These are phyloP conservation scores for Phenganax subtilis DNA, from an alignment of 92 coral and sea anemone genomes.

Conservation along the genomic window DNA sequence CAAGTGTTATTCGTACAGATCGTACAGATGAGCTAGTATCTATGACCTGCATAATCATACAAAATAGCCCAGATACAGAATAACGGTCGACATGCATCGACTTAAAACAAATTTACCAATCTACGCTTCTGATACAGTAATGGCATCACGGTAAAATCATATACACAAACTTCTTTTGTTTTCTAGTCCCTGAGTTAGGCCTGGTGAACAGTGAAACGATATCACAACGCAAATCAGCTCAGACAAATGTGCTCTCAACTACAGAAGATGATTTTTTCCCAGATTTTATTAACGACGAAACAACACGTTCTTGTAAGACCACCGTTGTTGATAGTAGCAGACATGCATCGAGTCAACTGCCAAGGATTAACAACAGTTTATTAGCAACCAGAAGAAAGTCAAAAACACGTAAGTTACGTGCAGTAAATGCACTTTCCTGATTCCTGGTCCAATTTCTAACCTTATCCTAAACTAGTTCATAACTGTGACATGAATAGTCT, in stretches of 20 bases:
- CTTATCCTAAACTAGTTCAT: too few relatives aligned
- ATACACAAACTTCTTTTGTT: not conserved
- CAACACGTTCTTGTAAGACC: not conserved
- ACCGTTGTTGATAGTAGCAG: conserved; percentile 4
- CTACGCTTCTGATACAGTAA: too few relatives aligned
- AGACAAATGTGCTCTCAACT: not conserved
- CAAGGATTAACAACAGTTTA: not conserved
- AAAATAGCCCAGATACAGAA: too few relatives aligned
- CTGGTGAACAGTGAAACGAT: conserved; percentile 1
- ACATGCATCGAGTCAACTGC: conserved; percentile 2
- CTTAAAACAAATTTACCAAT: not conserved
- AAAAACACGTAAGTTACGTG: conserved; percentile 21
- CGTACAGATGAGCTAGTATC: not conserved
- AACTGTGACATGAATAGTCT: too few relatives aligned
- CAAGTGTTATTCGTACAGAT: not conserved
- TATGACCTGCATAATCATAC: not conserved
- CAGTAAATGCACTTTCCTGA: not conserved
- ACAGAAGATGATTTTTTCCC: conserved; percentile 30
- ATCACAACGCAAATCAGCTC: conserved; percentile 9
- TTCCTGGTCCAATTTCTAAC: too few relatives aligned
- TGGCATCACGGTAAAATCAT: too few relatives aligned
- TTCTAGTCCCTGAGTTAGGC: conserved; percentile 26
- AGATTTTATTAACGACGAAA: conserved; percentile 15
- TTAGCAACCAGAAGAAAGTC: not conserved
- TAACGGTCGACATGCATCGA: too few relatives aligned